Evolutionary conservation across 2,888 invertebrate genomes (phyloP).

Genomic region (Tachina lurida): DNA sequence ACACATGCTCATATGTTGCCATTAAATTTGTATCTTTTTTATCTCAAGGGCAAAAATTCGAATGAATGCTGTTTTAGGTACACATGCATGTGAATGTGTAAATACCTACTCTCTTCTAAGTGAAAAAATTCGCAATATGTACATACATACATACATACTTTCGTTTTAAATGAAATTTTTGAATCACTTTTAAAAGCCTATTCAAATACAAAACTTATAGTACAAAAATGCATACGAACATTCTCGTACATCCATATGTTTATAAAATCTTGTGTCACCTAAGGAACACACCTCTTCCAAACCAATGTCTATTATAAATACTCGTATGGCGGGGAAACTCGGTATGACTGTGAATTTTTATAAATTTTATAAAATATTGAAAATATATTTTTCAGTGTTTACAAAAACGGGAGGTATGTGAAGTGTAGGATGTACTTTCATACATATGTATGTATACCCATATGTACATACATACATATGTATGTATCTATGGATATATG

Average conservation of each 20-base stretch:
- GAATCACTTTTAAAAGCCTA: constrained; percentile 30
- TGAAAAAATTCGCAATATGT: constrained; percentile 25
- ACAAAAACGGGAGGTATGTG: not conserved
- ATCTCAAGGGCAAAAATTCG: constrained; percentile 67
- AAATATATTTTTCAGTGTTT: not conserved
- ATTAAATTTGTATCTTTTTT: constrained; percentile 46
- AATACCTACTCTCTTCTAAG: constrained; percentile 28
- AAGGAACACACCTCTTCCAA: not conserved
- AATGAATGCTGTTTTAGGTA: not conserved
- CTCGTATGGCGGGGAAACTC: not conserved
- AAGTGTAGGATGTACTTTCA: not conserved
- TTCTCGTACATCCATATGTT: not conserved
- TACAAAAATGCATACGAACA: not conserved
- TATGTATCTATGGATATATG: too few relatives aligned
- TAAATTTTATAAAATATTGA: constrained; percentile 19
- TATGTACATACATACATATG: not conserved
- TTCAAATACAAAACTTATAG: not conserved
- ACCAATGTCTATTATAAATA: not conserved
- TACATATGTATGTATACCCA: not conserved
- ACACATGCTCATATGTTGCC: not conserved
- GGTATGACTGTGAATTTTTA: not conserved
- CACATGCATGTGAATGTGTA: not conserved
- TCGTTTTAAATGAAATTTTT: constrained; percentile 31
- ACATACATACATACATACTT: too few relatives aligned
- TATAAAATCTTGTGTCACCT: not conserved